These are phyloP conservation scores for Neodiprion lecontei DNA, from an alignment of 1,140 invertebrate genomes.

Conservation along the genomic window DNA sequence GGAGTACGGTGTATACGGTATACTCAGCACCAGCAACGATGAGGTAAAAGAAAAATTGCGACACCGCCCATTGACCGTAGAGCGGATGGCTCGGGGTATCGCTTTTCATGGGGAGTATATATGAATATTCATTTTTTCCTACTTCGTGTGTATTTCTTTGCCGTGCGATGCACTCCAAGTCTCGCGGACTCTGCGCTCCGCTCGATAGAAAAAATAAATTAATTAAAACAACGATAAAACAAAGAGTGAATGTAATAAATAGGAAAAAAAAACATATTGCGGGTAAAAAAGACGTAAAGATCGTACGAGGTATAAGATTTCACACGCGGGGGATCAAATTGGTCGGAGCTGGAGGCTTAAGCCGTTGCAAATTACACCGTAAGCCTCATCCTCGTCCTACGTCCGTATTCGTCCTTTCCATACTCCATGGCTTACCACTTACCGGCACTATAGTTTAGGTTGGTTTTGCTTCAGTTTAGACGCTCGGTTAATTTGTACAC, in stretches of 20 bases:
- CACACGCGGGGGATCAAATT: constrained; percentile 51
- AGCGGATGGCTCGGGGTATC: too few relatives aligned
- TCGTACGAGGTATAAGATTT: constrained; percentile 52
- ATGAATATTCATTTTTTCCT: too few relatives aligned
- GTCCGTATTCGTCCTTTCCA: constrained; percentile 41
- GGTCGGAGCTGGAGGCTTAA: constrained; percentile 45
- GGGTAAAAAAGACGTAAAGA: constrained; percentile 29
- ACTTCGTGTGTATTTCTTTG: too few relatives aligned
- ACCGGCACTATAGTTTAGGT: background rate
- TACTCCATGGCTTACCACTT: too few relatives aligned
- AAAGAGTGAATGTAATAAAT: constrained; percentile 14
- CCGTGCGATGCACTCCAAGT: too few relatives aligned
- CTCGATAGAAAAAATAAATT: constrained; percentile 21
- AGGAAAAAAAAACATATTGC: constrained; percentile 23
- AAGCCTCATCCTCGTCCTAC: constrained; percentile 52
- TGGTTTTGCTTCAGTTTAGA: background rate
- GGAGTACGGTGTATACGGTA: background rate
- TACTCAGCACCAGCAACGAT: too few relatives aligned
- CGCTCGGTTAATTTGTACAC: background rate
- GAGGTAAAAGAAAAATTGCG: too few relatives aligned
- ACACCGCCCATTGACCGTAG: too few relatives aligned
- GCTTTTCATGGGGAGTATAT: too few relatives aligned
- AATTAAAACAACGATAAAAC: constrained; percentile 11
- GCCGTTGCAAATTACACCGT: constrained; percentile 55
- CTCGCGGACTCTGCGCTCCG: background rate